These are phyloP conservation scores for Platichthys stellatus DNA, from an alignment of 2,113 vertebrate species.

Conservation along the genomic window DNA sequence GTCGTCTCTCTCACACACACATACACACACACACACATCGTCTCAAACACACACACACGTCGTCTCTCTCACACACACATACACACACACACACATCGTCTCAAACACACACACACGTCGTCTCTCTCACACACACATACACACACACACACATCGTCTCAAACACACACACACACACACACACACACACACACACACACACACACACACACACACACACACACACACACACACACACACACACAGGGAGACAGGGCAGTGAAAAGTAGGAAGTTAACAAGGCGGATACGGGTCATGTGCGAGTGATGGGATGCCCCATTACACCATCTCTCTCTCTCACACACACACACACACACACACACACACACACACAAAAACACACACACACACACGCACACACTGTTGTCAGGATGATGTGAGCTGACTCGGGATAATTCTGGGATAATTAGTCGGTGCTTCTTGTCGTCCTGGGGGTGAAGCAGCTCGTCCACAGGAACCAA, in stretches of 20 bases:
- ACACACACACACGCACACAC: slow-evolving; percentile 21
- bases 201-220: background rate
- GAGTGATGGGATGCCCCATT: slow-evolving; percentile 34
- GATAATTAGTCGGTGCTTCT: slow-evolving; percentile 66
- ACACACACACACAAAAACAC: slow-evolving; percentile 24
- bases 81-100: too few species aligned
- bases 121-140: too few species aligned
- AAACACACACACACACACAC: background rate
- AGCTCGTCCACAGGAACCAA: slow-evolving; percentile 36
- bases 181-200: background rate
- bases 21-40: too few species aligned
- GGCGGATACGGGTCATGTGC: slow-evolving; percentile 60
- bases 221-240: slow-evolving; percentile 8
- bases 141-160: too few species aligned
- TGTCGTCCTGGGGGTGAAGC: slow-evolving; percentile 54
- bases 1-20: too few species aligned
- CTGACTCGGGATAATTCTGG: slow-evolving; percentile 55
- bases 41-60: too few species aligned
- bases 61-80: too few species aligned
- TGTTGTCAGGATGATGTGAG: slow-evolving; percentile 47
- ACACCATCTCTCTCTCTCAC: slow-evolving; percentile 2
- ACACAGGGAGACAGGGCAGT: slow-evolving; percentile 20
- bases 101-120: too few species aligned
- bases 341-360: slow-evolving; percentile 27
- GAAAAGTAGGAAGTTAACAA: slow-evolving; percentile 59